phyloP scores from a whole-genome alignment of 2,113 vertebrate species.

The Callionymus lyra region DNA sequence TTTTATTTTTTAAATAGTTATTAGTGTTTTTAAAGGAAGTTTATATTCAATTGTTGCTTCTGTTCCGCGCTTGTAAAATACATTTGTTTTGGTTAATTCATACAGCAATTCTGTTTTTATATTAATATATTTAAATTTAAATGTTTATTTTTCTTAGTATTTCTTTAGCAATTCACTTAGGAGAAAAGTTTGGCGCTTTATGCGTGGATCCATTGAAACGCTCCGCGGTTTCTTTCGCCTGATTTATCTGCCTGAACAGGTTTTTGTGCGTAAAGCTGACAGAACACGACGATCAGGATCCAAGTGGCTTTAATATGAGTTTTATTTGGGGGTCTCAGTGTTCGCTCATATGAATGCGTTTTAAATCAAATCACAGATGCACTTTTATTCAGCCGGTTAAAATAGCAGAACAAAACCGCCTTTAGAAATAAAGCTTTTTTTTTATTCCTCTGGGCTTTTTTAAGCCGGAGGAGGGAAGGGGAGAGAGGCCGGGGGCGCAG shows the following conservation, averaged over 20 bases:
- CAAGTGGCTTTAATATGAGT: slow-evolving; percentile 56
- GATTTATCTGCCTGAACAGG: slow-evolving; percentile 30
- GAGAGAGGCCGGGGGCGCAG: slow-evolving; percentile 72
- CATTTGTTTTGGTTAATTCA: no score
- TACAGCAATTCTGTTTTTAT: no score
- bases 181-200: no score
- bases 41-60: no score
- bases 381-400: slow-evolving; percentile 82
- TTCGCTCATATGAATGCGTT: slow-evolving; percentile 72
- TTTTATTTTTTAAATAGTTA: no score
- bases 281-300: slow-evolving; percentile 55
- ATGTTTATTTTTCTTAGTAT: no score
- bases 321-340: slow-evolving; percentile 53
- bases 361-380: slow-evolving; percentile 95
- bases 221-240: slow-evolving; percentile 11
- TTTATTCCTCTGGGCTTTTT: slow-evolving; percentile 9
- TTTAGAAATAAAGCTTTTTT: slow-evolving; percentile 83
- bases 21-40: no score
- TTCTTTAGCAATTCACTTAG: no score
- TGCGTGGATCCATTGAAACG: no score
- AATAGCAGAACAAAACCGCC: slow-evolving; percentile 87
- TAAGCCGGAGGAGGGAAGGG: slow-evolving; percentile 47
- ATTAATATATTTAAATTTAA: no score
- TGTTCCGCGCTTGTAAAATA: no score
- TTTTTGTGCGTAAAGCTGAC: slow-evolving; percentile 46